Percentiles rank a stretch among this genome's conserved stretches.
Evolutionary conservation across 2,888 invertebrate species (phyloP).

Genomic region (Steromphala cineraria): DNA sequence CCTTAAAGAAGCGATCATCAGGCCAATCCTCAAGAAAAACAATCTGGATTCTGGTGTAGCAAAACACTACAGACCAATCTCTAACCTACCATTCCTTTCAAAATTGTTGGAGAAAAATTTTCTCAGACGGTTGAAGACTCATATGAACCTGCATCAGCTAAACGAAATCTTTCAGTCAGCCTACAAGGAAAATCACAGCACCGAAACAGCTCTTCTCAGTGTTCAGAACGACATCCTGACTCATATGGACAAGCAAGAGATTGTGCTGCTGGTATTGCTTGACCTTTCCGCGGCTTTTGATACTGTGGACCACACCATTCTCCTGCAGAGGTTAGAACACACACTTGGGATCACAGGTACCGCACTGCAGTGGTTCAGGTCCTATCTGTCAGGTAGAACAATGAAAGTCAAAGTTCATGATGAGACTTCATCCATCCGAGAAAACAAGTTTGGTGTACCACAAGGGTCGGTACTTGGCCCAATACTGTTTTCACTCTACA

Average conservation of each 20-base stretch:
- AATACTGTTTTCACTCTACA: no score
- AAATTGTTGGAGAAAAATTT: slow-evolving; percentile 34
- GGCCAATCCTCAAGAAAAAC: no score
- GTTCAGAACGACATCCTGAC: slow-evolving; percentile 36
- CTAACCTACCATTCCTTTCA: slow-evolving; percentile 35
- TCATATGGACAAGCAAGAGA: slow-evolving; percentile 31
- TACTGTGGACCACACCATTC: slow-evolving; percentile 36
- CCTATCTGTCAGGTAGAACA: slow-evolving; percentile 29
- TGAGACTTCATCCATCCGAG: background rate
- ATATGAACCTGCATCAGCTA: slow-evolving; percentile 27
- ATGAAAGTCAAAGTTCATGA: slow-evolving; percentile 21
- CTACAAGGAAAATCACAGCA: slow-evolving; percentile 34
- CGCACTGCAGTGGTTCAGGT: slow-evolving; percentile 36
- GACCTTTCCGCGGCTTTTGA: slow-evolving; percentile 40
- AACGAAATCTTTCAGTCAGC: slow-evolving; percentile 33
- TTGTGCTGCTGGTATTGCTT: slow-evolving; percentile 33
- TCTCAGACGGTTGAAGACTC: no score
- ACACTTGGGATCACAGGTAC: slow-evolving; percentile 25
- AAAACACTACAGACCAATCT: slow-evolving; percentile 38
- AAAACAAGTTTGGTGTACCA: no score
- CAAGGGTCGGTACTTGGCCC: no score
- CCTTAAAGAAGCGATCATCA: no score
- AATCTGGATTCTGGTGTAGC: background rate
- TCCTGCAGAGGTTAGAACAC: slow-evolving; percentile 30
- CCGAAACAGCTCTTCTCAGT: slow-evolving; percentile 34